Conservation (phyloP, 1,140 invertebrate genomes). For the Drosophila suzukii region DNA sequence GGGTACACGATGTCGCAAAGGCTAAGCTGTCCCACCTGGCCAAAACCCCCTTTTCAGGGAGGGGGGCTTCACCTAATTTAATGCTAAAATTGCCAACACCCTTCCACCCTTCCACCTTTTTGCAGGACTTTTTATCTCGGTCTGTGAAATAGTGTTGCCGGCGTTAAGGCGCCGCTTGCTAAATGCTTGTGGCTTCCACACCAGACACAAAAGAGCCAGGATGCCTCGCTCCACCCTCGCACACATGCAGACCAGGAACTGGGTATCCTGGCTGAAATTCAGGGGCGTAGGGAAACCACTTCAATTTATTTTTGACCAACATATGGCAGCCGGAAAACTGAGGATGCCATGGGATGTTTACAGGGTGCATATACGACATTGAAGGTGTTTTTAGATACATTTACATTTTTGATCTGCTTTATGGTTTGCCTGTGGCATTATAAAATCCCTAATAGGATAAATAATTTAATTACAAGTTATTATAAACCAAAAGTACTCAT, state of each 20-base stretch:
- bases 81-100: conserved; percentile 60
- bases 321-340: conserved; percentile 54
- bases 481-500: no score
- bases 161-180: conserved; percentile 71
- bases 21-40: conserved; percentile 76
- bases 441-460: no score
- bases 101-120: neutral
- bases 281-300: conserved; percentile 58
- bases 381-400: neutral
- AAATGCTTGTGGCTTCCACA: conserved; percentile 65
- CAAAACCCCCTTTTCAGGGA: conserved; percentile 9
- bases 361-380: conserved; percentile 13
- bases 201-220: conserved; percentile 25
- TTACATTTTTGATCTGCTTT: neutral
- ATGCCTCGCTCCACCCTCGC: conserved; percentile 1
- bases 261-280: conserved; percentile 38
- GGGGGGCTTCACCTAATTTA: conserved; percentile 66
- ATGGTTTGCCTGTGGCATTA: no score
- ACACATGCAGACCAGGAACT: conserved; percentile 3
- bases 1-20: conserved; percentile 66
- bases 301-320: conserved; percentile 81
- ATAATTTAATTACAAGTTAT: no score
- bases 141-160: conserved; percentile 71
- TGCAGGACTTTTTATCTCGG: conserved; percentile 62
- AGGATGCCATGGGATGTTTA: neutral